Evolutionary conservation across 2,113 vertebrate genomes (phyloP).

Genomic region (Elephantulus edwardii): DNA sequence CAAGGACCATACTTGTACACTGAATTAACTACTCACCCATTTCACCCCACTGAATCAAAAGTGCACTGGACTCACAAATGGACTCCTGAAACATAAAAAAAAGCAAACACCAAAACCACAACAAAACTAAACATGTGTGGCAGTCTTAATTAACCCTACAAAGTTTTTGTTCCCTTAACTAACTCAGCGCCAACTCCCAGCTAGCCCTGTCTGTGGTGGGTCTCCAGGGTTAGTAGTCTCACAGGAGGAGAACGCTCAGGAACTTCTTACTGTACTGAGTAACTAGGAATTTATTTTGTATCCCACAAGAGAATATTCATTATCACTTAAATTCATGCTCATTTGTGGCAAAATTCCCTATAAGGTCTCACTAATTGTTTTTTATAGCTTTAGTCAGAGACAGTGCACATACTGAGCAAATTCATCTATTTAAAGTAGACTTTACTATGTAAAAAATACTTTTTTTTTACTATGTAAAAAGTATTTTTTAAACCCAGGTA

Average conservation of each 20-base stretch:
- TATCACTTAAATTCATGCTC: not conserved
- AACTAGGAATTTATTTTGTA: constrained; percentile 25
- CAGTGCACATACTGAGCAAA: not conserved
- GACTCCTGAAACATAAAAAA: constrained; percentile 51
- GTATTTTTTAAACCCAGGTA: not conserved
- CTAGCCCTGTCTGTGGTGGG: no score
- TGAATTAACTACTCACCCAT: constrained; percentile 27
- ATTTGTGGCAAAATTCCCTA: constrained; percentile 33
- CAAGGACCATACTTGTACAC: not conserved
- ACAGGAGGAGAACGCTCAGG: no score
- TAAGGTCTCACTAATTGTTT: not conserved
- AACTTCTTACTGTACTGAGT: not conserved
- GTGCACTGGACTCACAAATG: constrained; percentile 9
- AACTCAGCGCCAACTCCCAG: no score
- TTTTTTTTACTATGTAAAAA: no score
- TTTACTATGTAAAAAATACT: not conserved
- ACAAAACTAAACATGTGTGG: not conserved
- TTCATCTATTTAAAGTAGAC: not conserved
- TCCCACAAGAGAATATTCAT: not conserved
- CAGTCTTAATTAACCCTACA: not conserved
- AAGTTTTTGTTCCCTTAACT: no score
- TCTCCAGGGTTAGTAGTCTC: no score
- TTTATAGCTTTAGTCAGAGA: not conserved
- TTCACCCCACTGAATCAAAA: constrained; percentile 21
- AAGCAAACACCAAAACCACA: not conserved